Evolutionary conservation across 2,113 vertebrate genomes (phyloP), one percentile per base, ranked within the genome.

Genomic region (Donacobius atricapilla): DNA sequence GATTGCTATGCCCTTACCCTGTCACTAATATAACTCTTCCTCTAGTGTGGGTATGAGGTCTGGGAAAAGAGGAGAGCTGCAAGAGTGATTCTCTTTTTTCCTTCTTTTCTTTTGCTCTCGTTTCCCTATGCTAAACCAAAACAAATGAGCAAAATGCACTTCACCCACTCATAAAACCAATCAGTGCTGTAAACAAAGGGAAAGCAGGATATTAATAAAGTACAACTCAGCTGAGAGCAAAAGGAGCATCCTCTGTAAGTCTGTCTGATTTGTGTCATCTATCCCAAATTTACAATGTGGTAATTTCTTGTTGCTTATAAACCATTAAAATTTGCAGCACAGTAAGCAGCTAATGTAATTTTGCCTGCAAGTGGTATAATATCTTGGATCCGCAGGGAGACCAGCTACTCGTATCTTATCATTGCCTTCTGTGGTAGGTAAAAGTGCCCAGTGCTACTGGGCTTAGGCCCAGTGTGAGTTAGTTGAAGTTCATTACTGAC

Each of bases 401-500:
- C 50, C 21, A 47, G 63, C 5, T 90, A 19, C 54, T 90, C 1
- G 0, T 83, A 70, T 72, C 82, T 95, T 96, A 93, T 96, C 95
- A 56, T 44, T 93, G 94, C 84, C 90, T 93, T 93, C 93, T 90
- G 90, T 53, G 66, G 75, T 93, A 93, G 90, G 84, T 90, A 90
- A 54, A 92, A 96, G 82, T 88, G 87, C 78, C 93, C 91, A 54
- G 84, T 76, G 73, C 58, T 94, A 5, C 40, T 85, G 81, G 89
- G 91, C 81, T 91, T 60, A 66, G 78, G 65, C 93, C 87, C 91
- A 96, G 87, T 88, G 78, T 93, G 95, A 96, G 63, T 94, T 91
- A 80, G 84, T 24, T 94, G 94, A 95, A 96, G 94, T 95, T 93
- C 91, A 96, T 96, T 95, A 96, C 75, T 83, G 90, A 94, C 87